A percentile compares a stretch with the other conserved stretches of the same genome.
These are phyloP conservation scores for Andrena camellia DNA, from an alignment of 2,888 invertebrate species.

Conservation along the genomic window DNA sequence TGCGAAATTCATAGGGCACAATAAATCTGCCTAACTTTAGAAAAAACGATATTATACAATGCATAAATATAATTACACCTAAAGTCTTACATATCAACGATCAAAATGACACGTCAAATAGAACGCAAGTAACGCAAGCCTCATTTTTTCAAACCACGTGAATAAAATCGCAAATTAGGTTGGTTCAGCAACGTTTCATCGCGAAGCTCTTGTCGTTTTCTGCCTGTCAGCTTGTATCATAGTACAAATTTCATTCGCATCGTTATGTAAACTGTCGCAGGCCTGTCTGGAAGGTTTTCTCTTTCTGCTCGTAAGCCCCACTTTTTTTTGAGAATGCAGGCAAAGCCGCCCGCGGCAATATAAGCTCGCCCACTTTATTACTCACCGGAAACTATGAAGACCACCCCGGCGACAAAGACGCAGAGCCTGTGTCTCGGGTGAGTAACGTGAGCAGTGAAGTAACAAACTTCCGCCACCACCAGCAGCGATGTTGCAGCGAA, in stretches of 20 bases:
- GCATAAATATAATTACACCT: no score
- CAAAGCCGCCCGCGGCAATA: conserved; percentile 13
- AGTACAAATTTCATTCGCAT: conserved; percentile 6
- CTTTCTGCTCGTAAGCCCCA: not conserved
- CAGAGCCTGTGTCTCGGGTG: conserved; percentile 90
- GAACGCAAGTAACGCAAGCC: no score
- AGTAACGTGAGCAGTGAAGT: conserved; percentile 92
- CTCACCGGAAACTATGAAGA: conserved; percentile 95
- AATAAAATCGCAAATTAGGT: no score
- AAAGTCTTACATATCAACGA: no score
- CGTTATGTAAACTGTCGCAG: not conserved
- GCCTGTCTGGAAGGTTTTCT: not conserved
- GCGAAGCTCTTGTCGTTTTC: not conserved
- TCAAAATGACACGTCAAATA: no score
- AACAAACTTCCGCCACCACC: conserved; percentile 92
- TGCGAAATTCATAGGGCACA: no score
- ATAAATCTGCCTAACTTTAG: no score
- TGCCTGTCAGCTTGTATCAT: not conserved
- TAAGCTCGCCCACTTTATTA: conserved; percentile 50
- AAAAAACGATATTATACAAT: no score
- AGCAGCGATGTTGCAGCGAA: conserved; percentile 92
- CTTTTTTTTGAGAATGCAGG: not conserved
- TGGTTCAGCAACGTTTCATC: not conserved
- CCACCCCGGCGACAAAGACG: conserved; percentile 94
- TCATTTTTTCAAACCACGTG: no score